Base-by-base conservation (phyloP, 1,140 invertebrate species). In the Drusus annulatus region DNA sequence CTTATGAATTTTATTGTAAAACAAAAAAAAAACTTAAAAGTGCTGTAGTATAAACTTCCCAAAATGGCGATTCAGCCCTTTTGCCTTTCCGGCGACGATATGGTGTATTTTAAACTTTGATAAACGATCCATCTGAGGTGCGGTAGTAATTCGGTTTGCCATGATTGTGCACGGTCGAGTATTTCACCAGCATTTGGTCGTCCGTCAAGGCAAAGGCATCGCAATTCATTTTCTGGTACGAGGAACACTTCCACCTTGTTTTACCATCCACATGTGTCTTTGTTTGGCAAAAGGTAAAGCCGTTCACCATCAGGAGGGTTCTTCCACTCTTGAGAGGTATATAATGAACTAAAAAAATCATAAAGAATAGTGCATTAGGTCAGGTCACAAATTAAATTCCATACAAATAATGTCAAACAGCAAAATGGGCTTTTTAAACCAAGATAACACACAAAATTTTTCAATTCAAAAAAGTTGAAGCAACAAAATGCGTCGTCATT, bases 161-260 rank as follows among this genome's bases (percentile, higher is more conserved):
- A 31, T 78, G 62, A 25, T 71, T 78, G 50, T 78, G 76, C 16
- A n/a, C 15, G 31, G 21, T 23, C 16, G 45, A 16, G 7, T 28
- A 68, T 4, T n/a, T 3, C 16, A 69, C 25, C 16, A 78, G 23
- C 13, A 15, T 56, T 17, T 69, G 25, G 10, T 69, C 62, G 16
- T 6, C 15, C 16, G 65, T 78, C 36, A 68, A 15, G 13, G 36
- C 31, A 5, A n/a, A 31, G 28, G 76, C 36, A 7, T 31, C 50
- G 28, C 76, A 78, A 28, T 45, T 25, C 19, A 25, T 78, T 31
- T 54, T 25, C 23, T 17, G 15, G 25, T 71, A 51, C 3, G 54
- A 68, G 3, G 51, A 78, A 58, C 76, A 78, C 36, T 25, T 25
- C 76, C 76, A 78, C 56, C 62, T 28, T 19, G n/a, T 54, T 16